Evolutionary conservation across 2,888 invertebrate species (phyloP).

Genomic region (Standfussiana lucernea): DNA sequence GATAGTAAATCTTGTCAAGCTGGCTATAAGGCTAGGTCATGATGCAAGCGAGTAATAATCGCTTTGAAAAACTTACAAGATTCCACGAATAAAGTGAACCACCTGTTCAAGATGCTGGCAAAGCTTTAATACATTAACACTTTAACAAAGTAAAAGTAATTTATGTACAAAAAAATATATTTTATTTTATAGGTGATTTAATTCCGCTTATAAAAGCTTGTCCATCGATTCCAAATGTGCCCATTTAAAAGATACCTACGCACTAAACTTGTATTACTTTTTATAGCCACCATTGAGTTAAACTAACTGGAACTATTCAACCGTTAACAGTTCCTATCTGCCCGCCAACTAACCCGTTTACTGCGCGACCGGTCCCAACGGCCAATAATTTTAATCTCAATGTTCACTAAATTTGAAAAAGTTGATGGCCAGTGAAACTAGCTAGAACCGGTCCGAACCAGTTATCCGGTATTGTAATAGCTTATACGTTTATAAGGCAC

Average conservation of each 20-base stretch:
- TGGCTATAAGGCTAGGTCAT: constrained; percentile 22
- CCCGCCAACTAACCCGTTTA: constrained; percentile 58
- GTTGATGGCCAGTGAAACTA: constrained; percentile 67
- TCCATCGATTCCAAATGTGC: background rate
- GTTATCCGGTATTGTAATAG: constrained; percentile 64
- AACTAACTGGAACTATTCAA: constrained; percentile 38
- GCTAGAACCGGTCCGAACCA: constrained; percentile 61
- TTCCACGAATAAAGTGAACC: background rate
- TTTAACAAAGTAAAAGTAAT: background rate
- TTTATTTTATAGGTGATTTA: background rate
- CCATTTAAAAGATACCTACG: constrained; percentile 30
- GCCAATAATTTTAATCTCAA: constrained; percentile 70
- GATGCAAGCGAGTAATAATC: constrained; percentile 47
- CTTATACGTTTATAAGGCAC: constrained; percentile 58
- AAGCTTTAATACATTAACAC: background rate
- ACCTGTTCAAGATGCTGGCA: background rate
- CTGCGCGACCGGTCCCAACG: constrained; percentile 59
- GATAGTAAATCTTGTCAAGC: constrained; percentile 66
- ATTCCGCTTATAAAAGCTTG: background rate
- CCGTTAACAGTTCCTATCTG: constrained; percentile 23
- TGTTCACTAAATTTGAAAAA: constrained; percentile 69
- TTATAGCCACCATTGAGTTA: constrained; percentile 22
- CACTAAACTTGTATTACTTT: constrained; percentile 18
- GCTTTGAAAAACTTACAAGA: background rate
- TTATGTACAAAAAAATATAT: background rate